Percentiles rank a stretch among this genome's conserved stretches.
Conservation (phyloP, 2,888 invertebrate genomes). For the Laspeyria flexula region DNA sequence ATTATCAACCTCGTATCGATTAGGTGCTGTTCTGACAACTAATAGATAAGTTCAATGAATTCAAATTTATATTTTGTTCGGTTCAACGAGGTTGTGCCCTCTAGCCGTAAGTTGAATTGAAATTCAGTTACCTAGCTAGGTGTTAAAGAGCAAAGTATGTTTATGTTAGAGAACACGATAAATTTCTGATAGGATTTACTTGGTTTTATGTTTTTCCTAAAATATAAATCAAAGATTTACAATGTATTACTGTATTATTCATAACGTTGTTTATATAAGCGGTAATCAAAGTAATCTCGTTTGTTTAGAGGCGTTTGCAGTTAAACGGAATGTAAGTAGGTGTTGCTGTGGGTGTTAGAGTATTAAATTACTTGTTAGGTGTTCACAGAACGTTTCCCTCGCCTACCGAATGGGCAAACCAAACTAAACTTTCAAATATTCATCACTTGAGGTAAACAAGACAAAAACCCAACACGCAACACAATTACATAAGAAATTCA, state of each 20-base stretch:
- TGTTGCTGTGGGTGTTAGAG: neutral
- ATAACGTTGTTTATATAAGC: too few relatives aligned
- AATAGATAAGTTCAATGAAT: slow-evolving; percentile 3
- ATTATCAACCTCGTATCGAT: slow-evolving; percentile 13
- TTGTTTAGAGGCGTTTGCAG: neutral
- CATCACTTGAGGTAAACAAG: neutral
- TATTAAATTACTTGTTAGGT: neutral
- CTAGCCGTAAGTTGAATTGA: neutral
- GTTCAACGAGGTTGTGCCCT: neutral
- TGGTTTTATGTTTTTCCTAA: too few relatives aligned
- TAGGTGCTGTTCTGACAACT: slow-evolving; percentile 5
- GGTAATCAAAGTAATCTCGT: too few relatives aligned
- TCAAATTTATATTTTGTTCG: slow-evolving; percentile 6
- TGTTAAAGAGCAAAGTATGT: neutral
- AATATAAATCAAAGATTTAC: too few relatives aligned
- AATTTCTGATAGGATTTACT: too few relatives aligned
- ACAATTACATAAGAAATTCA: slow-evolving; percentile 19
- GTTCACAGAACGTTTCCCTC: neutral
- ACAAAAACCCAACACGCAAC: neutral
- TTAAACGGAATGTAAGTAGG: too few relatives aligned
- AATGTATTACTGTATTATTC: too few relatives aligned
- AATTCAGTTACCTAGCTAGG: neutral
- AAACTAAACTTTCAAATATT: neutral
- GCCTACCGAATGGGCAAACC: neutral
- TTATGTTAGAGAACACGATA: too few relatives aligned